Base-by-base conservation (phyloP, 2,888 invertebrate genomes). In the Napeogenes sylphis region DNA sequence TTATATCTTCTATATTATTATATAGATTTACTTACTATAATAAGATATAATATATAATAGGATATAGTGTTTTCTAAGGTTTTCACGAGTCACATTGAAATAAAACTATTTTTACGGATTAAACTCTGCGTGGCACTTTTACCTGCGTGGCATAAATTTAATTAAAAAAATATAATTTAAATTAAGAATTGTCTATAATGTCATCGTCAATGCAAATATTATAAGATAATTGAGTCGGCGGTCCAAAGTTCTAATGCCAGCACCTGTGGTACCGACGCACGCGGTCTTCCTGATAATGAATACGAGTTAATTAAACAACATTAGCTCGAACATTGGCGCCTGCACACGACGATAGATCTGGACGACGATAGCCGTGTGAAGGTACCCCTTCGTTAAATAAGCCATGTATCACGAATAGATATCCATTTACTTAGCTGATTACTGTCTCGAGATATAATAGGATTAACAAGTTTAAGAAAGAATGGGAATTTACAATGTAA, bases 221-320 rank as follows among this genome's bases (percentile, higher is more conserved):
- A 10, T 42, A 51, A 21, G 4, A 30, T 46, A 42, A 53, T 68
- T 54, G 58, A 57, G 61, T 58, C 68, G 70, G 79, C 80, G 77
- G 78, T 79, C 77, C 71, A 67, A 66, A 68, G 70, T 76, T 77
- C 75, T 75, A 75, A 71, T 66, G 69, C 68, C 68, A 66, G 70
- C 71, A 79, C 79, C 83, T 80, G 82, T 77, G 77, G 73, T 74
- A 74, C 73, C 68, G 70, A 71, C 75, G 81, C 82, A 80, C 81
- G 82, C 80, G 72, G 68, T 73, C 77, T 76, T 72, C 10, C 42
- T 80, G 81, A 81, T 89, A 89, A 87, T 89, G 88, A 87, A 88
- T 86, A 89, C 89, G 84, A 88, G 87, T 90, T 90, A 90, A 89
- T 90, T 90, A 90, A 88, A 78, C 81, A 77, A 84, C 87, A 87